phyloP scores from a whole-genome alignment of 2,797 vertebrate genomes.

The Scomberomorus guttatus region DNA sequence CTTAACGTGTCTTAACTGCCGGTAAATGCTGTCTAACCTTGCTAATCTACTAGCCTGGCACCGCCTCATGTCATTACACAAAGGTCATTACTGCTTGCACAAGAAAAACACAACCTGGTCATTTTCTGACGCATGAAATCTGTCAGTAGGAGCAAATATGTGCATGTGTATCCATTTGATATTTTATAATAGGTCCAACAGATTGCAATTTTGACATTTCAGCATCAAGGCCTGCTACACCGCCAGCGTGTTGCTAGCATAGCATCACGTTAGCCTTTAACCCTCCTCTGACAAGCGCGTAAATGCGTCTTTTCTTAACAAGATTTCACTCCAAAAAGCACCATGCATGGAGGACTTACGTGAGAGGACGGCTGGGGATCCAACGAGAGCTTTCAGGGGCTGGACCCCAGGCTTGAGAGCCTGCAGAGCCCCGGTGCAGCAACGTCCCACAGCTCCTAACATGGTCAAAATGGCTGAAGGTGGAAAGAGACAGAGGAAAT shows the following conservation, averaged over 20 bases:
- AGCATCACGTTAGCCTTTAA: conserved; percentile 54
- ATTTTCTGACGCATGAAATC: rapidly evolving
- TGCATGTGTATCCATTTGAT: rapidly evolving
- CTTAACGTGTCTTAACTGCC: rapidly evolving
- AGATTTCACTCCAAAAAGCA: not conserved
- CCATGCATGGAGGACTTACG: conserved; percentile 74
- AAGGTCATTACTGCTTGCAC: conserved; percentile 84
- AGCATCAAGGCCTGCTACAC: conserved; percentile 69
- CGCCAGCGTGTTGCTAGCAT: conserved; percentile 66
- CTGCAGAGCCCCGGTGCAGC: conserved; percentile 85
- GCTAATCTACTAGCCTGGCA: not conserved
- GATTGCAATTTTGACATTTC: not conserved
- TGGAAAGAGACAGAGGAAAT: conserved; percentile 80
- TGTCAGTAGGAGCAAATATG: rapidly evolving
- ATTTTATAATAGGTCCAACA: rapidly evolving
- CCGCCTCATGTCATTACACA: conserved; percentile 82
- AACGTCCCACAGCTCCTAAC: conserved; percentile 87
- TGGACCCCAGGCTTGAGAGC: conserved; percentile 85
- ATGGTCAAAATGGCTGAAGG: conserved; percentile 90
- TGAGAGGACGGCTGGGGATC: conserved; percentile 85
- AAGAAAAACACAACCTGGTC: not conserved
- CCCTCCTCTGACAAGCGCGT: conserved; percentile 13
- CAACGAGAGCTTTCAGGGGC: conserved; percentile 83
- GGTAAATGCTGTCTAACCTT: not conserved
- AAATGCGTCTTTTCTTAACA: rapidly evolving